phyloP scores from a whole-genome alignment of 2,797 vertebrate species.

The Gymnothorax reevesii region DNA sequence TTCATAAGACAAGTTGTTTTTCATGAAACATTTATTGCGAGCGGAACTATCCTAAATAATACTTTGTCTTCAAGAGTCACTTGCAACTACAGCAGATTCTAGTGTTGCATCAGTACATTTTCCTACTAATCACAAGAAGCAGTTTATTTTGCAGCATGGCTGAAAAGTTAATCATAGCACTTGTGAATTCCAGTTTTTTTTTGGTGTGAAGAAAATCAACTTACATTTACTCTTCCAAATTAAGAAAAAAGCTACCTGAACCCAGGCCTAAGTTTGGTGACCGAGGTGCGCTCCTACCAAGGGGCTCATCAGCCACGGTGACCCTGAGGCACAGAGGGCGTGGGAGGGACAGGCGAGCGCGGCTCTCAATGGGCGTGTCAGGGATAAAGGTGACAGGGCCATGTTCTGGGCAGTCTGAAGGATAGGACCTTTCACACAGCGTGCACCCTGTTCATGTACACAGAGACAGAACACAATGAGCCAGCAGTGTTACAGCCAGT shows the following conservation, averaged over 20 bases:
- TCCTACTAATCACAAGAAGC: neutral
- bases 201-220: neutral
- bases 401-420: constrained; percentile 93
- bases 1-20: neutral
- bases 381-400: constrained; percentile 94
- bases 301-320: constrained; percentile 85
- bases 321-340: constrained; percentile 87
- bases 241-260: neutral
- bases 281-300: constrained; percentile 70
- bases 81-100: neutral
- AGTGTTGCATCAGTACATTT: neutral
- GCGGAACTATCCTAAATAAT: neutral
- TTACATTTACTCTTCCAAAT: neutral
- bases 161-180: neutral
- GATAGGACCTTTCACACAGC: constrained; percentile 91
- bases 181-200: neutral
- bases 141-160: neutral
- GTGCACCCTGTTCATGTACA: constrained; percentile 87
- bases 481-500: too few relatives aligned
- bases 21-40: neutral
- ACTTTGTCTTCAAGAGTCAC: neutral
- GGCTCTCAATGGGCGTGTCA: constrained; percentile 90
- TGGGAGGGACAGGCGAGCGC: constrained; percentile 91
- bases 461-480: constrained; percentile 49
- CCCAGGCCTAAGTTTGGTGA: neutral